Conservation (phyloP, 2,888 invertebrate genomes). For the Physocephala rufipes region DNA sequence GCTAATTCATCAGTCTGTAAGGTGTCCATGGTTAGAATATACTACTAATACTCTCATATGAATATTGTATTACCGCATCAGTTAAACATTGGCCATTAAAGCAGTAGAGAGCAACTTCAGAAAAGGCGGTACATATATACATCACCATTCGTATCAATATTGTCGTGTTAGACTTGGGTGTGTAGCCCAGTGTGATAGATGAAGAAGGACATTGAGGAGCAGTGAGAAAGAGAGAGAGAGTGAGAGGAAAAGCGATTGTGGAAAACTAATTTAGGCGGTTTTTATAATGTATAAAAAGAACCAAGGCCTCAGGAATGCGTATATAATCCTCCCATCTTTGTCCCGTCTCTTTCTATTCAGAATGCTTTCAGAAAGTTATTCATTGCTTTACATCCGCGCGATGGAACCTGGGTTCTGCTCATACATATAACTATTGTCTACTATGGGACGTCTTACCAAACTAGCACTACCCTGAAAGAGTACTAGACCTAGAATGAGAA, state of each 20-base stretch:
- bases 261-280: no score
- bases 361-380: no score
- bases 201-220: background rate
- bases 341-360: no score
- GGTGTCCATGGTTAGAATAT: no score
- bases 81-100: constrained; percentile 56
- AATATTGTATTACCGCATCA: constrained; percentile 29
- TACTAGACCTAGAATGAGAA: constrained; percentile 52
- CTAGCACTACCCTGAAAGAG: constrained; percentile 55
- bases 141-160: constrained; percentile 55
- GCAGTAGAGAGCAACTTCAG: constrained; percentile 56
- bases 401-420: no score
- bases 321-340: no score
- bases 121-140: constrained; percentile 53
- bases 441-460: constrained; percentile 49
- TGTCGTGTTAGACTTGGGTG: background rate
- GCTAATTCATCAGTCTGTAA: constrained; percentile 52
- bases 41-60: no score
- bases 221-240: background rate
- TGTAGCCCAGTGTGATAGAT: no score
- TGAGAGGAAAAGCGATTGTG: no score
- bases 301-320: background rate
- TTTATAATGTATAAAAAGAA: background rate
- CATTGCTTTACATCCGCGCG: no score
- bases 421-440: no score